A percentile compares a stretch with the other conserved stretches of the same genome.
phyloP scores from a whole-genome alignment of 2,113 vertebrate species.

The Cromileptes altivelis region DNA sequence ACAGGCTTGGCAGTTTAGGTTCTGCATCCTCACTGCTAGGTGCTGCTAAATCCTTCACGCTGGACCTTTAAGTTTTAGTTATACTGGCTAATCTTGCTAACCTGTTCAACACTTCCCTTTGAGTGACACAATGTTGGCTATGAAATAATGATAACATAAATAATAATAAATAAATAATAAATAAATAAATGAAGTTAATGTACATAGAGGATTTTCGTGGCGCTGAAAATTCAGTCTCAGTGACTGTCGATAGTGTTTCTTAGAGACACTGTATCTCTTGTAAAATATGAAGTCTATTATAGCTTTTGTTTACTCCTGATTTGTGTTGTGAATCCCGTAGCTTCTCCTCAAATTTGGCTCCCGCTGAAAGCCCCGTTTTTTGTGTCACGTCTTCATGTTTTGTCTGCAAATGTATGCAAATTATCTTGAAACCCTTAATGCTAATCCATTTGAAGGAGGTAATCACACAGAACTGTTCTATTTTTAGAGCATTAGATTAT shows the following conservation, averaged over 20 bases:
- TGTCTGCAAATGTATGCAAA: slow-evolving; percentile 37
- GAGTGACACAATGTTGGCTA: not conserved
- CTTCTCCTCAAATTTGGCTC: not conserved
- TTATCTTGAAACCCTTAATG: slow-evolving; percentile 16
- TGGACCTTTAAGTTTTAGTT: too few species aligned
- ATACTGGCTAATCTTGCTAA: too few species aligned
- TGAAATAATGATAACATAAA: not conserved
- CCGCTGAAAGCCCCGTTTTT: not conserved
- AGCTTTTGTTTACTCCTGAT: not conserved
- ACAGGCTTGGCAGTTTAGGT: too few species aligned
- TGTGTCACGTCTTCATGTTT: slow-evolving; percentile 5
- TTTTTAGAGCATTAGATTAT: slow-evolving; percentile 30
- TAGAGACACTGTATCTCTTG: not conserved
- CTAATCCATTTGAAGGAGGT: slow-evolving; percentile 33
- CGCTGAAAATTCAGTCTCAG: not conserved
- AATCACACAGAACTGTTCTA: slow-evolving; percentile 12
- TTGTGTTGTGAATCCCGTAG: not conserved
- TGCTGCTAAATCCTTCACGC: too few species aligned
- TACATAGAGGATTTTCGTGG: not conserved
- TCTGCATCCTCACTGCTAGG: too few species aligned
- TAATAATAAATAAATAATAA: too few species aligned
- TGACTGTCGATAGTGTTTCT: not conserved
- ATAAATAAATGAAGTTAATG: not conserved
- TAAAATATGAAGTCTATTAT: not conserved
- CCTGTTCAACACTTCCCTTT: not conserved